phyloP scores from a whole-genome alignment of 2,888 invertebrate species.

The Clunio marinus region DNA sequence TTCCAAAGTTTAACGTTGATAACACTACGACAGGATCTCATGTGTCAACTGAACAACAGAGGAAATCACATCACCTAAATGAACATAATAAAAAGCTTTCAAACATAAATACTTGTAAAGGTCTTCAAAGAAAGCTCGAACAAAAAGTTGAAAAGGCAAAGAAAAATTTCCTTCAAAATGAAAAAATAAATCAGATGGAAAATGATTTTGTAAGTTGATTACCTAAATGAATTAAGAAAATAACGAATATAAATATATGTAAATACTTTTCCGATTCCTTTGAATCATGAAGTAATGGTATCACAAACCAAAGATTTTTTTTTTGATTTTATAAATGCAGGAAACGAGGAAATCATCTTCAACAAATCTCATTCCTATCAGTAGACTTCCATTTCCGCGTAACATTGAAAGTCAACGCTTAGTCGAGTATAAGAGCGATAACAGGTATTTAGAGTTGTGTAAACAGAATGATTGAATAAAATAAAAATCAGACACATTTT shows the following conservation, averaged over 20 bases:
- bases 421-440: constrained; percentile 51
- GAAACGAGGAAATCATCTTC: constrained; percentile 48
- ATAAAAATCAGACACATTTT: neutral
- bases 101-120: constrained; percentile 48
- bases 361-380: constrained; percentile 49
- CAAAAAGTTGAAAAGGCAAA: constrained; percentile 52
- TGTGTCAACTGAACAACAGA: constrained; percentile 15
- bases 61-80: constrained; percentile 42
- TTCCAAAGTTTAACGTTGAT: neutral
- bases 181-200: constrained; percentile 40
- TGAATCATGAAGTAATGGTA: no score
- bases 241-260: neutral
- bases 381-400: constrained; percentile 49
- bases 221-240: no score
- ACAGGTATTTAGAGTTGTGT: constrained; percentile 11
- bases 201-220: constrained; percentile 29
- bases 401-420: constrained; percentile 49
- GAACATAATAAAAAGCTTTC: constrained; percentile 38
- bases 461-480: neutral
- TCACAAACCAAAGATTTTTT: no score
- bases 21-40: neutral
- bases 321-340: constrained; percentile 41
- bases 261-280: neutral
- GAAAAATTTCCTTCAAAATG: constrained; percentile 49
- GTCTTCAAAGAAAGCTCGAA: constrained; percentile 51